Conservation (phyloP, 2,888 invertebrate species). For the Netelia virgata region DNA sequence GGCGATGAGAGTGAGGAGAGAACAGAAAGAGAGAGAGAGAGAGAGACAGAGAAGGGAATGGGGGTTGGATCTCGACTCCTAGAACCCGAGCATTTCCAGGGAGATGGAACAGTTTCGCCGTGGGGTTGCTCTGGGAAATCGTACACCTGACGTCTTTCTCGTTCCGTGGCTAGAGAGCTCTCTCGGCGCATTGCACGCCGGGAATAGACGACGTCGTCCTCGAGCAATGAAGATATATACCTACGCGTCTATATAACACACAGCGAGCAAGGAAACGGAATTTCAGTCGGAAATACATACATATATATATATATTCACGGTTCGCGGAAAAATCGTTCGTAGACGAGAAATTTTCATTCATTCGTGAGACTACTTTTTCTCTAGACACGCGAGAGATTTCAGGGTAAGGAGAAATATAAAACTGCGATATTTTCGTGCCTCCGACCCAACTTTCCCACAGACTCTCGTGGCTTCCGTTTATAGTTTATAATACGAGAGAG, state of each 20-base stretch:
- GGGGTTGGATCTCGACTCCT: conserved; percentile 63
- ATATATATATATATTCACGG: not conserved
- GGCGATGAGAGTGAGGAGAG: conserved; percentile 49
- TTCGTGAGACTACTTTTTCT: conserved; percentile 4
- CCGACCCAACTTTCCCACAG: conserved; percentile 61
- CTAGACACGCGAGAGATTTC: conserved; percentile 6
- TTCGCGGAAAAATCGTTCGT: conserved; percentile 7
- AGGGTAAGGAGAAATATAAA: conserved; percentile 25
- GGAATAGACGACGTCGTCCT: conserved; percentile 55
- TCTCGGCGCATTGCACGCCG: conserved; percentile 38
- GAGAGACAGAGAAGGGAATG: conserved; percentile 50
- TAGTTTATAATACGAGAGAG: conserved; percentile 50
- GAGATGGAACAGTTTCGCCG: conserved; percentile 80
- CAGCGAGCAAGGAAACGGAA: not conserved
- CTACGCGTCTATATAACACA: not conserved
- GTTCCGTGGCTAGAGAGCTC: conserved; percentile 50
- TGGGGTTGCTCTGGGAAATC: conserved; percentile 82
- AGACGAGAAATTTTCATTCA: conserved; percentile 9
- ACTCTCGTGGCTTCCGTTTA: conserved; percentile 69
- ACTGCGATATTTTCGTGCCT: conserved; percentile 52
- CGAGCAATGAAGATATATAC: too few species aligned
- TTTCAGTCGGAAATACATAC: not conserved
- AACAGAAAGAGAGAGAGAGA: conserved; percentile 38
- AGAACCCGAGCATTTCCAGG: conserved; percentile 74
- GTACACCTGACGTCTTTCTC: conserved; percentile 82